phyloP scores from a whole-genome alignment of 2,888 invertebrate species.

The Idaea dimidiata region DNA sequence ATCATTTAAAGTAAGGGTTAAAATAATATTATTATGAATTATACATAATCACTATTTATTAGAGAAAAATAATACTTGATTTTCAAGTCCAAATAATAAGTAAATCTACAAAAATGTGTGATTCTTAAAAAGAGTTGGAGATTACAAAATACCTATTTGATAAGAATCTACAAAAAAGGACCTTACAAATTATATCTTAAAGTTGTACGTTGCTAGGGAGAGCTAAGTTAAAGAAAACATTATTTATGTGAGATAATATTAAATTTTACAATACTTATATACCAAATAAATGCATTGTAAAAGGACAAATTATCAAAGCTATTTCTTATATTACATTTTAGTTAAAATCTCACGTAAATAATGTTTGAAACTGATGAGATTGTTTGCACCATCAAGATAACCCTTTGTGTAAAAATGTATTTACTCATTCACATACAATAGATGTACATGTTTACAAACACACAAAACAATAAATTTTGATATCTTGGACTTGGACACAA shows the following conservation, averaged over 20 bases:
- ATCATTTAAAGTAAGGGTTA: conserved; percentile 30
- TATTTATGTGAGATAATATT: conserved; percentile 59
- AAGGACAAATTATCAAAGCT: conserved; percentile 29
- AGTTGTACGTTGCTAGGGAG: conserved; percentile 77
- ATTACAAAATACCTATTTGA: conserved; percentile 75
- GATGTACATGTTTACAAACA: conserved; percentile 19
- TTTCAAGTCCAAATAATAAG: conserved; percentile 59
- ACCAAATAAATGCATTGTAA: conserved; percentile 54
- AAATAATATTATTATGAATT: conserved; percentile 53
- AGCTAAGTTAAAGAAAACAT: conserved; percentile 64
- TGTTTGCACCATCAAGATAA: conserved; percentile 67
- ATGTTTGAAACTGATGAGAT: conserved; percentile 65
- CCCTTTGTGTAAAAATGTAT: conserved; percentile 42
- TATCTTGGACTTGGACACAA: conserved; percentile 30
- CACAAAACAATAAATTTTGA: conserved; percentile 6
- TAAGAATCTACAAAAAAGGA: conserved; percentile 73
- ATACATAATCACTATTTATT: conserved; percentile 63
- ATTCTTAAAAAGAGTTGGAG: conserved; percentile 68
- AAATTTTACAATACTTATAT: conserved; percentile 35
- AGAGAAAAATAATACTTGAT: conserved; percentile 75
- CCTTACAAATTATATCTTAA: conserved; percentile 75
- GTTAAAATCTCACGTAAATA: conserved; percentile 59
- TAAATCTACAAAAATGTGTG: conserved; percentile 67
- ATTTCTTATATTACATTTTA: conserved; percentile 45
- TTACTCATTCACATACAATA: conserved; percentile 26